Evolutionary conservation across 2,888 invertebrate genomes (phyloP), one percentile per base, ranked within the genome.

Genomic region (Papilio elwesi): DNA sequence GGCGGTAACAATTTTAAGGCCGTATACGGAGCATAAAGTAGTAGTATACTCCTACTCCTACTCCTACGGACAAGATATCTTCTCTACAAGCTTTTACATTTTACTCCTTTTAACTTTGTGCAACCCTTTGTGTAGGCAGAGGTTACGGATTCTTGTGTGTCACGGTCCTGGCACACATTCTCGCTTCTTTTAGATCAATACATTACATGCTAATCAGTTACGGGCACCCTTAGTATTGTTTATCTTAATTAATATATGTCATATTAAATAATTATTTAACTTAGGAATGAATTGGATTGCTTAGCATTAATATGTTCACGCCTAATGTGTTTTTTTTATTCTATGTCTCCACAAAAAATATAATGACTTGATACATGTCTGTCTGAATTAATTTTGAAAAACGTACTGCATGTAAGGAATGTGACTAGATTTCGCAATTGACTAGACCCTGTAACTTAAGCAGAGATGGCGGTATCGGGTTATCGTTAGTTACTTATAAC

Each of bases 11-110:
- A 90, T 90, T 90, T 87, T 86, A 82, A 74, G 76, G 65, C 91
- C 91, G 79, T 90, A 88, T 91, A 90, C 79, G 90, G 91, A 76
- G 78, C 81, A 87, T 87, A 92, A 91, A 91, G 89, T 82, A 80
- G 76, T 73, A 81, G n/a, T n/a, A n/a, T n/a, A n/a, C n/a, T n/a
- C n/a, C n/a, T n/a, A n/a, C n/a, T n/a, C 90, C 90, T 88, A 89
- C 69, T 78, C 47, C 65, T 74, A 74, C 77, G 77, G 75, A 78
- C 78, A 78, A 75, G 77, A 77, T 79, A 79, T 65, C 51, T 62
- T 73, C 51, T 69, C 48, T 75, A 74, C 77, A 77, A 75, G 77
- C 77, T 77, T 76, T 73, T 70, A 72, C 70, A 75, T 80, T 79
- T 77, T 80, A 79, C 11, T 55, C 9, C 26, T 76, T 79, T 43